Base-by-base conservation (phyloP, 1,140 invertebrate species). In the Hyphantria cunea region DNA sequence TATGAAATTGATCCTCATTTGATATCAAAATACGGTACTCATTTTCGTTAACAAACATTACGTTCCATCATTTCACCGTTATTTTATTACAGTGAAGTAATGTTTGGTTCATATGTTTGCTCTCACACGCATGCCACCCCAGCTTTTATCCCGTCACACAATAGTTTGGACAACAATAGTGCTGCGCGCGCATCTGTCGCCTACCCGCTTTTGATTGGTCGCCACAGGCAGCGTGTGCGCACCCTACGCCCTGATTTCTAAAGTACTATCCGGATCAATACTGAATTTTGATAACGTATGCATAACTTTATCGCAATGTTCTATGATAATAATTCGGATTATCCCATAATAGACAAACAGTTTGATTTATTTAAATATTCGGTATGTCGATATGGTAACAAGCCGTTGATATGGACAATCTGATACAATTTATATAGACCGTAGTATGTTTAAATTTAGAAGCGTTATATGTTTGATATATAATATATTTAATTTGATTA, bases 131-230 rank as follows among this genome's bases (percentile, higher is more conserved):
- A 67, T 65, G 65, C 72, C 73, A 75, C 72, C 76, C 74, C 68
- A 74, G 63, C 66, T 53, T 70, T 70, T 62, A 44, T 62, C 56
- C 61, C 54, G 39, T 54, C 61, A 53, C 74, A 88, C 83, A 86
- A 89, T 81, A 66, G 74, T 50, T 53, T 41, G 58, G 66, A 75
- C 50, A 58, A 88, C 85, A 88, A 88, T 84, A 49, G 74, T 49
- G 59, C 68, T 73, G 80, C 72, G 69, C 70, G 78, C 83, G 84
- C 86, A 89, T 89, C 86, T 89, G 86, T 78, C 84, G 58, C 53
- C 14, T 41, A 13, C 66, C 15, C 47, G 56, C 14, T 34, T 62
- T 70, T 70, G 82, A 89, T 89, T 89, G 86, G 86, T 72, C 73
- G 72, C 44, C 47, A 53, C 48, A 48, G 70, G 65, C 76, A 77